Percentiles rank a stretch among this genome's conserved stretches.
Evolutionary conservation across 30 jellyfish, hydroid and myxozoan species (phyloP).

Genomic region (Aurelia sp.): DNA sequence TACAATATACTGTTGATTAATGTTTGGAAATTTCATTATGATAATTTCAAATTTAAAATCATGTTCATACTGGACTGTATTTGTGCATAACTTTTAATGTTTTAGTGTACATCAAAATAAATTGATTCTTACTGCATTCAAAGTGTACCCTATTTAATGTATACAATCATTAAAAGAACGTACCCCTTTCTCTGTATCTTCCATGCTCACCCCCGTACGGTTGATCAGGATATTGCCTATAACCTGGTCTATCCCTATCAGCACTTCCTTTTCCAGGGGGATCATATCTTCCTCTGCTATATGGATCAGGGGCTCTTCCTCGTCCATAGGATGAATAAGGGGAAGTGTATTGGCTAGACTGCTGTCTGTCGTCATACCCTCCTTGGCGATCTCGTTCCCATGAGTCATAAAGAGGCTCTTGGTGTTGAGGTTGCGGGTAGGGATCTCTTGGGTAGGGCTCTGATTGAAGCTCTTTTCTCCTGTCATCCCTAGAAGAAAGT

Average conservation of each 20-base stretch:
- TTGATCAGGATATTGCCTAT: conserved; percentile 56
- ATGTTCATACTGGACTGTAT: no score
- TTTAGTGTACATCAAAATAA: no score
- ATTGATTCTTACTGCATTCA: no score
- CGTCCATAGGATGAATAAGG: conserved; percentile 48
- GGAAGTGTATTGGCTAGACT: conserved; percentile 50
- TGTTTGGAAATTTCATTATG: no score
- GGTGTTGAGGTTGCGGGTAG: conserved; percentile 42
- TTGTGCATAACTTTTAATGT: no score
- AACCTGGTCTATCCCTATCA: conserved; percentile 46
- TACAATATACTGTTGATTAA: no score
- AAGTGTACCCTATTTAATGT: neutral
- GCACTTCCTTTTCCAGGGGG: conserved; percentile 57
- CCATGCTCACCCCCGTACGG: conserved; percentile 47
- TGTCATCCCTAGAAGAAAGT: conserved; percentile 28
- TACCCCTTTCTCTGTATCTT: conserved; percentile 77
- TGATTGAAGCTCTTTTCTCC: conserved; percentile 38
- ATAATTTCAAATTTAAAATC: no score
- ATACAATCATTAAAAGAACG: neutral
- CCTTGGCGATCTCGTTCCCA: conserved; percentile 73
- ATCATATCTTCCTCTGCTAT: conserved; percentile 65
- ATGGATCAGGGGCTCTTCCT: conserved; percentile 75
- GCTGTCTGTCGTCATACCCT: conserved; percentile 59
- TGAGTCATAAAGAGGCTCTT: conserved; percentile 48
- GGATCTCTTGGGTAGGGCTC: conserved; percentile 48